Evolutionary conservation across 2,888 invertebrate genomes (phyloP).

Genomic region (Oligia fasciuncula): DNA sequence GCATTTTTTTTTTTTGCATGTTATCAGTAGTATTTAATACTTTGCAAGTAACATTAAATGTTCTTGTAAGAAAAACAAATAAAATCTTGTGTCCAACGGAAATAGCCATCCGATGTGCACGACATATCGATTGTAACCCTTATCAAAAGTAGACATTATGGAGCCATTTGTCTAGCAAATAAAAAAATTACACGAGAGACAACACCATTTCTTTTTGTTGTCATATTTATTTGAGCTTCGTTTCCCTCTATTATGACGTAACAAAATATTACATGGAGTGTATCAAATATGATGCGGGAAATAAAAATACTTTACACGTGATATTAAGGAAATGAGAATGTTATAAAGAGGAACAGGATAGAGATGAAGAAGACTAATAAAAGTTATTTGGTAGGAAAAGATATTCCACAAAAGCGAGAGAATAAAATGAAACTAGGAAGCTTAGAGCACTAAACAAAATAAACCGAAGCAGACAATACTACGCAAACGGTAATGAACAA

Average conservation of each 20-base stretch:
- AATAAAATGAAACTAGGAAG: conserved; percentile 3
- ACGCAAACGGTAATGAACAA: conserved; percentile 64
- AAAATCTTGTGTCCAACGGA: conserved; percentile 69
- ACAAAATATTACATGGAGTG: conserved; percentile 47
- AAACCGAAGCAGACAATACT: conserved; percentile 30
- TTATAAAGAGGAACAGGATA: conserved; percentile 23
- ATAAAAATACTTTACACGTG: conserved; percentile 32
- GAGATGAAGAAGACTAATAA: conserved; percentile 19
- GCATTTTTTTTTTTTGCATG: no score
- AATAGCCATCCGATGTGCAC: conserved; percentile 66
- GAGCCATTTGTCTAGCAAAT: conserved; percentile 75
- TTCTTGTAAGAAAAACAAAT: conserved; percentile 59
- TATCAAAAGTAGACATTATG: conserved; percentile 81
- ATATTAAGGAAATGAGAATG: conserved; percentile 32
- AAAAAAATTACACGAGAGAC: conserved; percentile 66
- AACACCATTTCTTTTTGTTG: conserved; percentile 59
- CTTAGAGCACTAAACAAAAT: conserved; percentile 14
- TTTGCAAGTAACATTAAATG: conserved; percentile 28
- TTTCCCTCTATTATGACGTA: conserved; percentile 47
- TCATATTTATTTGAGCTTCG: conserved; percentile 56
- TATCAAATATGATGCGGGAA: conserved; percentile 36
- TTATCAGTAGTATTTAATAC: conserved; percentile 26
- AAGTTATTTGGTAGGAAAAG: neutral
- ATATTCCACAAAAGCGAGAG: neutral
- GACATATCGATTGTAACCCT: conserved; percentile 80